Evolutionary conservation across 2,888 invertebrate genomes (phyloP).

Genomic region (Xylota segnis): DNA sequence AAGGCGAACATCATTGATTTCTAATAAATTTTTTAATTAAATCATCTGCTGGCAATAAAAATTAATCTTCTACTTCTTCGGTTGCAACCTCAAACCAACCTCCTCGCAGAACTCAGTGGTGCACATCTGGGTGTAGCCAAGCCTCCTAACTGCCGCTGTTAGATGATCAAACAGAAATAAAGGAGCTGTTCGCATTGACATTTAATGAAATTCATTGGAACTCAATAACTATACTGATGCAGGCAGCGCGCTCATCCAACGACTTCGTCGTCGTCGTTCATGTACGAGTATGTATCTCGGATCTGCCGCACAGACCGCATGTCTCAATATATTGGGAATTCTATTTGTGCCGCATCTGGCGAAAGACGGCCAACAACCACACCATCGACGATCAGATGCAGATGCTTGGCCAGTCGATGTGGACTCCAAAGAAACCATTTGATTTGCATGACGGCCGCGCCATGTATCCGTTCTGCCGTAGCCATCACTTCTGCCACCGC

Average conservation of each 20-base stretch:
- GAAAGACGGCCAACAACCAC: slow-evolving; percentile 34
- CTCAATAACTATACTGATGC: slow-evolving; percentile 36
- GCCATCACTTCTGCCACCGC: not conserved
- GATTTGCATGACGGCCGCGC: slow-evolving; percentile 67
- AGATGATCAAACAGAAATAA: slow-evolving; percentile 51
- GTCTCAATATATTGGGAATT: slow-evolving; percentile 60
- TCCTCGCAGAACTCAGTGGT: slow-evolving; percentile 3
- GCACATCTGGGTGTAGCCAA: slow-evolving; percentile 12
- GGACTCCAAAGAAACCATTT: slow-evolving; percentile 40
- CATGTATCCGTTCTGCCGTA: slow-evolving; percentile 42
- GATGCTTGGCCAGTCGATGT: slow-evolving; percentile 24
- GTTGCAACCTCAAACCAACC: not conserved
- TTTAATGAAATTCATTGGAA: slow-evolving; percentile 52
- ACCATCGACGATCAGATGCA: slow-evolving; percentile 21
- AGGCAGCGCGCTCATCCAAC: slow-evolving; percentile 25
- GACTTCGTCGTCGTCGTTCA: slow-evolving; percentile 34
- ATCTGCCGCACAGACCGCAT: slow-evolving; percentile 47
- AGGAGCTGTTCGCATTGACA: slow-evolving; percentile 53
- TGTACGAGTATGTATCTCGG: slow-evolving; percentile 25
- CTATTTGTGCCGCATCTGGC: slow-evolving; percentile 58
- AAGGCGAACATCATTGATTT: not conserved
- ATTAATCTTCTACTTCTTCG: slow-evolving; percentile 19
- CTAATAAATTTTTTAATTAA: slow-evolving; percentile 34
- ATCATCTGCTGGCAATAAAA: slow-evolving; percentile 14
- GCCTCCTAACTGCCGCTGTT: slow-evolving; percentile 14